Conservation (phyloP, 2,113 vertebrate genomes). For the Eubucco bourcierii region DNA sequence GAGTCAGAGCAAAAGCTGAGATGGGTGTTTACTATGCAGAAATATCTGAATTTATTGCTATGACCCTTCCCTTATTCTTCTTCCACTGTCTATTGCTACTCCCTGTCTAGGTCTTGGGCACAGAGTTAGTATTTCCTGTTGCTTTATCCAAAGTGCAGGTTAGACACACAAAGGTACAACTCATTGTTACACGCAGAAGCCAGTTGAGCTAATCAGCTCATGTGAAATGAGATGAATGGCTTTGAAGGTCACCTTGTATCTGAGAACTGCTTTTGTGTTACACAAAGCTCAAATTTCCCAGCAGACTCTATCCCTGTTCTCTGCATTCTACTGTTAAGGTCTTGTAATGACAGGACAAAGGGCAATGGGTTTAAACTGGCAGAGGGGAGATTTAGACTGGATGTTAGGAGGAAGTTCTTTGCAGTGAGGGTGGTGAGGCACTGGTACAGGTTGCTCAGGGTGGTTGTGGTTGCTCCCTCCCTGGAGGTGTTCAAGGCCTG, state of each 20-base stretch:
- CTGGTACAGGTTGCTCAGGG: too few relatives aligned
- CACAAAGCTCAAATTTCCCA: background rate
- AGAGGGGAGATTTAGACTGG: too few relatives aligned
- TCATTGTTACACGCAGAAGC: background rate
- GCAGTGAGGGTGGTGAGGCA: too few relatives aligned
- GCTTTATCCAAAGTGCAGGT: background rate
- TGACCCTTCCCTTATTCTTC: background rate
- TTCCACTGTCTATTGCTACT: background rate
- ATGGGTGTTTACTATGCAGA: background rate
- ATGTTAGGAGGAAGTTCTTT: too few relatives aligned
- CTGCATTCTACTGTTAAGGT: background rate
- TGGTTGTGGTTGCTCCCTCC: too few relatives aligned
- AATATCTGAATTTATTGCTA: background rate
- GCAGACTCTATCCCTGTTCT: background rate
- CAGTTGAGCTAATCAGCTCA: background rate
- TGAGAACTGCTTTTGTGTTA: conserved; percentile 21
- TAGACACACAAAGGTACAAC: background rate
- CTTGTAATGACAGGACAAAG: too few relatives aligned
- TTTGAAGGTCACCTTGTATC: conserved; percentile 36
- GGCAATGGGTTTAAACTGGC: too few relatives aligned
- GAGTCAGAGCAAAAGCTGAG: background rate
- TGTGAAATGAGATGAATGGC: conserved; percentile 7
- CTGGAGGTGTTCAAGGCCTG: too few relatives aligned
- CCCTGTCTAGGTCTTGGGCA: background rate
- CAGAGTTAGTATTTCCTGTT: background rate